Base-by-base conservation (phyloP, 2,888 invertebrate genomes). In the Boloria selene region DNA sequence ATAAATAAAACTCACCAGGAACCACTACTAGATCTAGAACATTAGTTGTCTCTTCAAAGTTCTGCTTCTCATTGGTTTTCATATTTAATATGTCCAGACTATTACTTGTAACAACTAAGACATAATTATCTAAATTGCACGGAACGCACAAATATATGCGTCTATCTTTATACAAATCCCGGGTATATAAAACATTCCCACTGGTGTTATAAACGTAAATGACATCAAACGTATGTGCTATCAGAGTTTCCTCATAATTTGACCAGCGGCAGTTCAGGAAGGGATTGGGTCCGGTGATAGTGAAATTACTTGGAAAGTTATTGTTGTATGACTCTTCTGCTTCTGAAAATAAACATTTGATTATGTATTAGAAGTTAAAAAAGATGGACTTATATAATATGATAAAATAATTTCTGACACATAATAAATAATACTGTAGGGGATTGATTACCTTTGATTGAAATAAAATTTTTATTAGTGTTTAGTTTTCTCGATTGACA, bases 241-340 rank as follows among this genome's bases (percentile, higher is more conserved):
- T 80, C 0, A 92, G 73, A 0, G 78, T 81, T 14, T 89, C 83
- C 2, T 85, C 82, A 59, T 82, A 78, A 73, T 83, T 85, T 0
- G 87, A 80, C 92, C 92, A 93, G 3, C 84, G 79, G 63, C 90
- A 91, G 77, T 84, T 85, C 10, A 88, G 70, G 65, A 86, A 84
- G 0, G 83, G 80, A 4, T 81, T 68, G 66, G 81, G 83, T 0
- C 86, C 84, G 10, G 67, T 73, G 65, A 91, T 87, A 0, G 79
- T 84, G 18, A 83, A 78, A 22, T 83, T 82, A 68, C 79, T 80
- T 0, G 83, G 79, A 65, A 83, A 82, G 61, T 83, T 85, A 72
- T 84, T 86, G 73, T 85, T 86, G 73, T 80, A 84, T 0, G 75
- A 59, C 65, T 91, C 90, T 75, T 90, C 90, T 18, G 82, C 72